Evolutionary conservation across 1,140 invertebrate genomes (phyloP).

Genomic region (Hylaeus volcanicus): DNA sequence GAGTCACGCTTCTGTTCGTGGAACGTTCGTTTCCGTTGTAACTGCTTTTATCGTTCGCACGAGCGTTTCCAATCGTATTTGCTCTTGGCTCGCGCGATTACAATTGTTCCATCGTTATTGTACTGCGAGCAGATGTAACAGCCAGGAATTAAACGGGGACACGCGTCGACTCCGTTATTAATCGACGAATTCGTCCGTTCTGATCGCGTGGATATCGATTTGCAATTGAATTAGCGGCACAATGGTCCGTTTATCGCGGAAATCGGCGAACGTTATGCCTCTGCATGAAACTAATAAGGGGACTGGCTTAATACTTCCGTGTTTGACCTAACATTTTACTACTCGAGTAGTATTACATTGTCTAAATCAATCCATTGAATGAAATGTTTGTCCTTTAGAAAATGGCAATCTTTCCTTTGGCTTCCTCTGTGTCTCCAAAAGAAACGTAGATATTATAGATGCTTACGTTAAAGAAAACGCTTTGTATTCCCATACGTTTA

Average conservation of each 20-base stretch:
- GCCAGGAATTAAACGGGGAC: constrained; percentile 48
- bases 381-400: too few species aligned
- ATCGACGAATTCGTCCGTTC: constrained; percentile 28
- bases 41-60: constrained; percentile 50
- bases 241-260: constrained; percentile 37
- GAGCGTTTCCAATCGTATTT: constrained; percentile 59
- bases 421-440: too few species aligned
- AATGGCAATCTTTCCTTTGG: too few species aligned
- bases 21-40: constrained; percentile 46
- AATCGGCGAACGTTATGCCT: constrained; percentile 22
- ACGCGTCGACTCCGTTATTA: constrained; percentile 43
- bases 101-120: constrained; percentile 15
- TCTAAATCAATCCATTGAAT: too few species aligned
- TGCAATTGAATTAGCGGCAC: constrained; percentile 54
- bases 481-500: too few species aligned
- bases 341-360: too few species aligned
- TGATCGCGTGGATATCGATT: constrained; percentile 37
- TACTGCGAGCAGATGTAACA: constrained; percentile 3
- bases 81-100: constrained; percentile 8
- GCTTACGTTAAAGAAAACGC: too few species aligned
- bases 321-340: too few species aligned
- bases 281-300: too few species aligned
- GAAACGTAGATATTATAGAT: too few species aligned
- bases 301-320: too few species aligned
- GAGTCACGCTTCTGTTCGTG: not conserved